Percentiles rank a stretch among this genome's conserved stretches.
Evolutionary conservation across 2,113 vertebrate species (phyloP).

Genomic region (Carassius auratus): DNA sequence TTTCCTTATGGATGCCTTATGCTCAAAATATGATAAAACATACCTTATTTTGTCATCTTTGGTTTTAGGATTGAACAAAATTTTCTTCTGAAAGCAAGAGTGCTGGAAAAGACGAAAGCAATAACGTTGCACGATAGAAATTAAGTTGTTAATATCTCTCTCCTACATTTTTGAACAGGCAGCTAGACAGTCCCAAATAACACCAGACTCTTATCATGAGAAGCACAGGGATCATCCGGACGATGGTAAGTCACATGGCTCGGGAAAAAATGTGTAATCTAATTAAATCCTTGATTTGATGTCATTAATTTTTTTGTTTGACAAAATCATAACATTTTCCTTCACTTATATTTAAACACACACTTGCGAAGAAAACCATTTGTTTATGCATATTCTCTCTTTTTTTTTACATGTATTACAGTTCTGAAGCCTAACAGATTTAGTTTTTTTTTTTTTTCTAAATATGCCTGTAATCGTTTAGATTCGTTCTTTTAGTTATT

Average conservation of each 20-base stretch:
- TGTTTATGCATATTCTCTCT: not conserved
- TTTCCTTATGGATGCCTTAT: not conserved
- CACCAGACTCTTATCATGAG: constrained; percentile 92
- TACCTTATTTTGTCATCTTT: not conserved
- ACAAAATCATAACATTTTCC: not conserved
- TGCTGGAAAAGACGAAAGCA: not conserved
- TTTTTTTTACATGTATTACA: not conserved
- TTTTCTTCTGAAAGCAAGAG: not conserved
- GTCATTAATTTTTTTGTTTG: not conserved
- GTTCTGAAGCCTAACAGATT: too few relatives aligned
- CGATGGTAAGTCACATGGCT: constrained; percentile 83
- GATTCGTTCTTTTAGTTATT: not conserved
- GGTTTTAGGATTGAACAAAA: not conserved
- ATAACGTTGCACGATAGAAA: not conserved
- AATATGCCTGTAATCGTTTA: not conserved
- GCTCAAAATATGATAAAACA: not conserved
- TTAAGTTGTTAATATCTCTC: not conserved
- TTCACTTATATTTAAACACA: not conserved
- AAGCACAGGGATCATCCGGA: constrained; percentile 93
- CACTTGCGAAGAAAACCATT: not conserved
- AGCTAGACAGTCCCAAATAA: constrained; percentile 86
- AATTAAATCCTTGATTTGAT: not conserved
- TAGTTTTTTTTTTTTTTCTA: too few relatives aligned
- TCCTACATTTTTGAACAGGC: constrained; percentile 73
- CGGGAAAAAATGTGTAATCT: constrained; percentile 23